phyloP scores from a whole-genome alignment of 2,888 invertebrate species.

The Aphrophora alni region DNA sequence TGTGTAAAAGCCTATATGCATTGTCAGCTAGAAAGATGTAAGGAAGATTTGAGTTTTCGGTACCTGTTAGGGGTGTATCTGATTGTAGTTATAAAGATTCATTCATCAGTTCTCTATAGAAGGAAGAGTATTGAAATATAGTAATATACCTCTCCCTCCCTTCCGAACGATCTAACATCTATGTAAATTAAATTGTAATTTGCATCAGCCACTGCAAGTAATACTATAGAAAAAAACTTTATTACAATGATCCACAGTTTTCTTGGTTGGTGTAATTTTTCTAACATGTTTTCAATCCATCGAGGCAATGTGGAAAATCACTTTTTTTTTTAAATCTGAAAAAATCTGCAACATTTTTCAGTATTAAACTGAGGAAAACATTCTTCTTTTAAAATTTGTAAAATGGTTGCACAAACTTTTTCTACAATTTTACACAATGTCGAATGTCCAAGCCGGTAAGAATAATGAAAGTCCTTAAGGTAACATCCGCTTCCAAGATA shows the following conservation, averaged over 20 bases:
- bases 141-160: too few species aligned
- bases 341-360: neutral
- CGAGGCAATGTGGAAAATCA: too few species aligned
- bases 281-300: too few species aligned
- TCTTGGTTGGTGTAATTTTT: too few species aligned
- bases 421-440: constrained; percentile 23
- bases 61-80: neutral
- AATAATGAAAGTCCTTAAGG: constrained; percentile 32
- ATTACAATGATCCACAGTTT: neutral
- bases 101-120: too few species aligned
- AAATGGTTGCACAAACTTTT: constrained; percentile 18
- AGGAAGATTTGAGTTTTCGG: neutral
- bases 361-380: constrained; percentile 19
- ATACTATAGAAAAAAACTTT: too few species aligned
- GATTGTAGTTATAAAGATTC: too few species aligned
- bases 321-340: too few species aligned
- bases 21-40: neutral
- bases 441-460: constrained; percentile 37
- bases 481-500: constrained; percentile 35
- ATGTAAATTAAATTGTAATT: too few species aligned
- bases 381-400: constrained; percentile 24
- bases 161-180: too few species aligned
- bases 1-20: neutral
- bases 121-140: too few species aligned
- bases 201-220: too few species aligned